Conservation (phyloP, 2,888 invertebrate genomes). For the Synergus gifuensis region DNA sequence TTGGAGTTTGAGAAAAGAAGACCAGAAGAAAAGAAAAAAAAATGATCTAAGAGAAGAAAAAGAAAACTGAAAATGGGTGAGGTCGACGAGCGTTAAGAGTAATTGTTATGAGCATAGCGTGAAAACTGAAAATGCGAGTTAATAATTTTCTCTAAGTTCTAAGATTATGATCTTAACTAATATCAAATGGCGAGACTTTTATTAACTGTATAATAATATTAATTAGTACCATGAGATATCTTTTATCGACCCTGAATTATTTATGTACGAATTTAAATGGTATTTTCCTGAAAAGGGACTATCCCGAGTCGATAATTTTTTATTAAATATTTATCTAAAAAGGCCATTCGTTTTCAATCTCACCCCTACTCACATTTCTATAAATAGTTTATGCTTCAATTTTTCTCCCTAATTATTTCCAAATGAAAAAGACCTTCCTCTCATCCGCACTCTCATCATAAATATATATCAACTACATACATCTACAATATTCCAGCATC, state of each 20-base stretch:
- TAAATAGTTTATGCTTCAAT: background rate
- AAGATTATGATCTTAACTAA: background rate
- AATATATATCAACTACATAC: background rate
- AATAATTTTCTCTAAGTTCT: background rate
- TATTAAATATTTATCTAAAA: background rate
- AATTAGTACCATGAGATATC: background rate
- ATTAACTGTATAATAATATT: background rate
- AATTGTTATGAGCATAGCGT: slow-evolving; percentile 17
- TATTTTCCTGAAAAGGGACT: background rate
- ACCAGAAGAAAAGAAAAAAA: background rate
- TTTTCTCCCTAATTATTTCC: background rate
- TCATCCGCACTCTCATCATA: background rate
- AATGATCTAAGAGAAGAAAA: background rate
- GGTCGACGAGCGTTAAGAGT: slow-evolving; percentile 13
- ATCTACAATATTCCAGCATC: background rate
- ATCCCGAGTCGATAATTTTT: background rate
- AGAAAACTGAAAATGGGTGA: slow-evolving; percentile 7
- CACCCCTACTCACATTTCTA: background rate
- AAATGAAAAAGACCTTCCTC: background rate
- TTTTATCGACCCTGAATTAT: background rate
- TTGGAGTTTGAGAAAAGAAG: background rate
- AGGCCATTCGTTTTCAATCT: background rate
- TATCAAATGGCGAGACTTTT: background rate
- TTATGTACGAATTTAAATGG: background rate
- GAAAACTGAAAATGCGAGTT: background rate